phyloP scores from a whole-genome alignment of 92 coral and sea anemone species.

The Heliopora coerulea region DNA sequence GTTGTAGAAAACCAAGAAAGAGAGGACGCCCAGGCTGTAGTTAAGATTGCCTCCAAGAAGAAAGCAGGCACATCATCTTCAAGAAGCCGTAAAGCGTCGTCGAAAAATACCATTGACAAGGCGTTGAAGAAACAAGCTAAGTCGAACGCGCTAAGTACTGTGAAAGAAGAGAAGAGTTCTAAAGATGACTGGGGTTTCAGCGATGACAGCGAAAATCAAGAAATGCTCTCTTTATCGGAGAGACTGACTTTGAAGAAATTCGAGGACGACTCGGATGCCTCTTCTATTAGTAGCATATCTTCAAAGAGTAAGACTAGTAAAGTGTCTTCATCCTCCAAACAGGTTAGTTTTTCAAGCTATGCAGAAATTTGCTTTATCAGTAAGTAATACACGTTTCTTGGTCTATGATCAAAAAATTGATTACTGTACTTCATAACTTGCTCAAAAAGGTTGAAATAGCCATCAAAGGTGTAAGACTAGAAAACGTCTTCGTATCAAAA shows the following conservation, averaged over 20 bases:
- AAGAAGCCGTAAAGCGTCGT: conserved; percentile 31
- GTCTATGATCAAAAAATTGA: too few species aligned
- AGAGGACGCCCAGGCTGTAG: conserved; percentile 55
- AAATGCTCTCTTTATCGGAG: conserved; percentile 58
- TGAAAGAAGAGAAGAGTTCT: conserved; percentile 37
- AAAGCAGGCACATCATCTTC: conserved; percentile 46
- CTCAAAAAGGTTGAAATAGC: too few species aligned
- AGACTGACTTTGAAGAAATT: conserved; percentile 62
- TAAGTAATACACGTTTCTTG: too few species aligned
- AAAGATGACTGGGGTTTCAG: conserved; percentile 43
- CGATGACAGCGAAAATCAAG: conserved; percentile 51
- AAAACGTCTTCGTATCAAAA: too few species aligned
- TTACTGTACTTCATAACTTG: too few species aligned
- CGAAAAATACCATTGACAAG: conserved; percentile 29
- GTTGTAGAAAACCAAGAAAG: conserved; percentile 68
- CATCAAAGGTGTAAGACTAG: too few species aligned
- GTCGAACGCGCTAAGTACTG: conserved; percentile 19
- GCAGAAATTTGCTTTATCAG: too few species aligned
- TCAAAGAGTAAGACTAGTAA: conserved; percentile 35
- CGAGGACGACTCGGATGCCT: conserved; percentile 46
- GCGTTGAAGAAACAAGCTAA: conserved; percentile 48
- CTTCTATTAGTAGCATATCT: conserved; percentile 39
- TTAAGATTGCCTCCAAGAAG: conserved; percentile 48
- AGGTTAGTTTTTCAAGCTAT: background rate
- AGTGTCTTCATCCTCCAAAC: background rate